Evolutionary conservation across 2,888 invertebrate genomes (phyloP).

Genomic region (Yponomeuta evonymella): DNA sequence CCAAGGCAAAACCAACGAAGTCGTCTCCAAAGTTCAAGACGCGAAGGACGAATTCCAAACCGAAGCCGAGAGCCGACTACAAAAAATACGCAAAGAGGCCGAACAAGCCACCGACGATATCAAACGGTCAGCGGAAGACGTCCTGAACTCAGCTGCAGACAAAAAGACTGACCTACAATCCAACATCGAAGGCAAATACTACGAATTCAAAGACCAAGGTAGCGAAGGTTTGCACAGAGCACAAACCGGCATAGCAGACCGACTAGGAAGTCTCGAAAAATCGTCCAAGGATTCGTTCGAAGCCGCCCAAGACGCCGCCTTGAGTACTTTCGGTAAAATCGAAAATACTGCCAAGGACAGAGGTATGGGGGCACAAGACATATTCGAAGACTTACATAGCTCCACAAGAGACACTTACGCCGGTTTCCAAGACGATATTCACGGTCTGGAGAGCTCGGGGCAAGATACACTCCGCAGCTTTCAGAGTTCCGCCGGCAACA

Average conservation of each 20-base stretch:
- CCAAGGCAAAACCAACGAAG: background rate
- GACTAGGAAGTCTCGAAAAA: constrained; percentile 41
- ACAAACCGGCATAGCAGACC: constrained; percentile 39
- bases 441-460: constrained; percentile 56
- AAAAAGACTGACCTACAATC: constrained; percentile 48
- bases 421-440: constrained; percentile 56
- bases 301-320: constrained; percentile 60
- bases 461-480: constrained; percentile 67
- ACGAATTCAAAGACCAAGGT: constrained; percentile 34
- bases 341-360: constrained; percentile 69
- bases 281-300: constrained; percentile 56
- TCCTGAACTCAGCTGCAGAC: constrained; percentile 50
- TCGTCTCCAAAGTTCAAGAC: constrained; percentile 22
- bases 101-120: constrained; percentile 64
- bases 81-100: constrained; percentile 62
- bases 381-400: constrained; percentile 63
- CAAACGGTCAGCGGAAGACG: constrained; percentile 58
- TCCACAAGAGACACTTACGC: constrained; percentile 64
- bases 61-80: constrained; percentile 43
- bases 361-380: constrained; percentile 52
- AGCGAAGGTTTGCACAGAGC: constrained; percentile 42
- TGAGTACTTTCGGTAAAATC: constrained; percentile 65
- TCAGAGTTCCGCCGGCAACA: constrained; percentile 68
- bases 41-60: constrained; percentile 38
- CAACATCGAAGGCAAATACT: constrained; percentile 39